Evolutionary conservation across 2,888 invertebrate genomes (phyloP), one percentile per base, ranked within the genome.

Genomic region (Rhopalosiphum nymphaeae): DNA sequence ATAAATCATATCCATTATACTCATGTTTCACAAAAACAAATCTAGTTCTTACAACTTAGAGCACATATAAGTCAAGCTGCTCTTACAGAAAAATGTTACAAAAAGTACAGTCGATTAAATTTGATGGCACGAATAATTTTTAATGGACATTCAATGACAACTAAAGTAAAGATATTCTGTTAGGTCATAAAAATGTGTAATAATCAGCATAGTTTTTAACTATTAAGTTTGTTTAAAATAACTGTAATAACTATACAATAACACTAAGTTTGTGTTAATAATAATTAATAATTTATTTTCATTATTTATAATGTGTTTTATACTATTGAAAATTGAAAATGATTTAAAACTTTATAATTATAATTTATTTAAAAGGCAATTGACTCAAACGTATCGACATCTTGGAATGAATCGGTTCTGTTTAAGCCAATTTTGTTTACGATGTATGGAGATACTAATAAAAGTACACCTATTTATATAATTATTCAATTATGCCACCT

Each of bases 41-140:
- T 94, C 1, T 86, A 94, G 94, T 61, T 91, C 4, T 36, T 94
- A 61, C 94, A 86, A 49, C 25, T 85, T 5, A 94, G 53, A 61
- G 86, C 61, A 44, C 94, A 94, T 44, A 13, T 94, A 61, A 94
- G 94, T 67, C 94, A 94, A 91, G 86, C 26, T 7, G 67, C 90
- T 11, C 61, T 94, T 11, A 91, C 85, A 21, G 91, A 94, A 91
- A 86, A 85, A 53, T 94, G 61, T 91, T 94, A 86, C 42, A 91
- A 86, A 67, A 44, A 61, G 36, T 91, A 91, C 36, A 86, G 94
- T 11, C 49, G 42, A 11, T 61, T 86, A 53, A 91, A 91, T 91
- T 85, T 94, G 42, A 94, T 61, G 94, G n/a, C 44, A 67, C n/a
- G 94, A 86, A 42, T 90, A 21, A 94, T 90, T 49, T 86, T 94